These are phyloP conservation scores for Sycobia sp. DNA, from an alignment of 1,140 invertebrate species.

Conservation along the genomic window DNA sequence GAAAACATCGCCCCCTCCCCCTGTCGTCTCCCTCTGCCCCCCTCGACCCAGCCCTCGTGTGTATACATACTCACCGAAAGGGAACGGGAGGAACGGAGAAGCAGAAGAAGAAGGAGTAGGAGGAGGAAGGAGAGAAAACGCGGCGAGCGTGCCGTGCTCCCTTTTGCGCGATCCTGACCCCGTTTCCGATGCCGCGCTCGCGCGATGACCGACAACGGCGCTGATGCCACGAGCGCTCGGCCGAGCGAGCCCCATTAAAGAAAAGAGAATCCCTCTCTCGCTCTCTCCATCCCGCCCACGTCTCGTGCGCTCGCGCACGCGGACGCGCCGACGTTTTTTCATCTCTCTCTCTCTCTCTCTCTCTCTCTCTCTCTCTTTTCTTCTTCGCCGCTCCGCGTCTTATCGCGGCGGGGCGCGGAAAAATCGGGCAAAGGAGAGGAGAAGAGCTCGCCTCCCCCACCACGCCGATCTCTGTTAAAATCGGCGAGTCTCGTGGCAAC, in stretches of 20 bases:
- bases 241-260: neutral
- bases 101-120: constrained; percentile 18
- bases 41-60: too few species aligned
- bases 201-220: constrained; percentile 54
- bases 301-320: too few species aligned
- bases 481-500: neutral
- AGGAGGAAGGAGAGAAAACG: constrained; percentile 18
- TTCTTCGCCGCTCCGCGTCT: neutral
- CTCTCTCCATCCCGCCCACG: neutral
- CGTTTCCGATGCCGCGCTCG: too few species aligned
- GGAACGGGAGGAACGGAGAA: constrained; percentile 4
- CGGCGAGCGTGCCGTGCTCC: constrained; percentile 46
- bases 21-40: too few species aligned
- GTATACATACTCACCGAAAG: neutral
- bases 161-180: constrained; percentile 59
- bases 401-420: too few species aligned
- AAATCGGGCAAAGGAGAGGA: neutral
- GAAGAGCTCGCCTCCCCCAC: neutral
- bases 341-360: neutral
- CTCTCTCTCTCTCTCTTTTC: neutral
- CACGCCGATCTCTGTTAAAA: neutral
- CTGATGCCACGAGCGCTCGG: neutral
- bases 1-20: too few species aligned
- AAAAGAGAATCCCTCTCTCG: neutral
- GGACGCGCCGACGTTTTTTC: neutral